phyloP scores from a whole-genome alignment of 2,797 vertebrate genomes.

The Pseudotriccus pelzelni region DNA sequence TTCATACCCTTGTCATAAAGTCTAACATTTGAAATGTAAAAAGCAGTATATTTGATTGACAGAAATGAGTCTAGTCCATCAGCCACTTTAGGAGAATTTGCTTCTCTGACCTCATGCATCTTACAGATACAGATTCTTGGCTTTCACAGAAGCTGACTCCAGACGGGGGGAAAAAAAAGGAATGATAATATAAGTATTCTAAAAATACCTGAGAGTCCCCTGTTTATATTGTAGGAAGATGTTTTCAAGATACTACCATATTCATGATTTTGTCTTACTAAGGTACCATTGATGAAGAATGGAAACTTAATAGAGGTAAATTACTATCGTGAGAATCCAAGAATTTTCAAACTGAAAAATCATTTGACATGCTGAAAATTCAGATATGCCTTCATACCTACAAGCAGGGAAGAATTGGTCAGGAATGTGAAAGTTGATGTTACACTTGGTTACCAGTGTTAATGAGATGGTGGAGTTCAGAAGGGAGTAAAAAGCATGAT shows the following conservation, averaged over 20 bases:
- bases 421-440: background rate
- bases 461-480: background rate
- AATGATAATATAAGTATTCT: background rate
- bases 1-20: slow-evolving; percentile 3
- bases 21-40: background rate
- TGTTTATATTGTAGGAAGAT: background rate
- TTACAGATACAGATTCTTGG: background rate
- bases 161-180: accelerated
- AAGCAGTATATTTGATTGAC: background rate
- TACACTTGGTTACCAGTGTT: accelerated
- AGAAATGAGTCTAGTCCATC: background rate
- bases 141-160: background rate
- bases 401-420: background rate
- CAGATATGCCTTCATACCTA: background rate
- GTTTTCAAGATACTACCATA: background rate
- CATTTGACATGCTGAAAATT: background rate
- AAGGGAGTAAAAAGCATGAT: background rate
- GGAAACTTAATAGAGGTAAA: background rate
- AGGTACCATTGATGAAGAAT: background rate
- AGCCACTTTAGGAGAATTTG: background rate
- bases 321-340: background rate
- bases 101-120: background rate
- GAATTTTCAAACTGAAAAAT: background rate
- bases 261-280: background rate
- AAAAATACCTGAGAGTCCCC: background rate